Evolutionary conservation across 1,140 invertebrate species (phyloP).

Genomic region (Drosophila prosaltans): DNA sequence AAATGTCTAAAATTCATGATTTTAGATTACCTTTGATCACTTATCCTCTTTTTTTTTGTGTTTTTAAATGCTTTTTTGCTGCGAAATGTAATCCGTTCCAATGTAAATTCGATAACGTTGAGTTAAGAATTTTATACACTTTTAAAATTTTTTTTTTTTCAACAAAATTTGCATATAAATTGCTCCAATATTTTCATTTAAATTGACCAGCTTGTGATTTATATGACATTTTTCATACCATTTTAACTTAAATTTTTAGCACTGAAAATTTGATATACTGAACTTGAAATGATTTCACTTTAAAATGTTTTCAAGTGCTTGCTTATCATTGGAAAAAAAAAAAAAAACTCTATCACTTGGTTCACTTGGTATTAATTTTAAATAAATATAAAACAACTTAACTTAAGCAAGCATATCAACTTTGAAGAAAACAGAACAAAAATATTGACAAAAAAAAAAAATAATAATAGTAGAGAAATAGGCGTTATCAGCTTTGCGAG

Average conservation of each 20-base stretch:
- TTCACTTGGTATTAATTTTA: constrained; percentile 9
- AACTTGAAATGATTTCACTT: constrained; percentile 5
- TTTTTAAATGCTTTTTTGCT: background rate
- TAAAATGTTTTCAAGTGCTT: background rate
- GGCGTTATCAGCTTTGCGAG: constrained; percentile 2
- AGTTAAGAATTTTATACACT: background rate
- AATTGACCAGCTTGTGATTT: too few species aligned
- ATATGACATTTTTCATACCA: background rate
- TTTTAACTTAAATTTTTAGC: background rate
- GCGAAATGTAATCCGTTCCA: background rate
- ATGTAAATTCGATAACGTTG: background rate
- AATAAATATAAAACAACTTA: constrained; percentile 9
- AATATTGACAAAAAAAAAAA: background rate
- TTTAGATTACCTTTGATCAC: background rate
- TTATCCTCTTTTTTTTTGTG: background rate
- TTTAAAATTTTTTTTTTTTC: background rate
- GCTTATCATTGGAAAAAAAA: background rate
- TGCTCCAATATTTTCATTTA: too few species aligned
- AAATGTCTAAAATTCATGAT: too few species aligned
- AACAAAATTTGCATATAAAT: too few species aligned
- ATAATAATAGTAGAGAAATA: constrained; percentile 5
- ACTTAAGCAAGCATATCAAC: constrained; percentile 19
- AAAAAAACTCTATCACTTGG: background rate
- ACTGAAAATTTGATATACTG: background rate
- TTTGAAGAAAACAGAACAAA: constrained; percentile 9